A percentile compares a stretch with the other conserved stretches of the same genome.
These are phyloP conservation scores for Anadara kagoshimensis DNA, from an alignment of 1,140 invertebrate genomes.

Conservation along the genomic window DNA sequence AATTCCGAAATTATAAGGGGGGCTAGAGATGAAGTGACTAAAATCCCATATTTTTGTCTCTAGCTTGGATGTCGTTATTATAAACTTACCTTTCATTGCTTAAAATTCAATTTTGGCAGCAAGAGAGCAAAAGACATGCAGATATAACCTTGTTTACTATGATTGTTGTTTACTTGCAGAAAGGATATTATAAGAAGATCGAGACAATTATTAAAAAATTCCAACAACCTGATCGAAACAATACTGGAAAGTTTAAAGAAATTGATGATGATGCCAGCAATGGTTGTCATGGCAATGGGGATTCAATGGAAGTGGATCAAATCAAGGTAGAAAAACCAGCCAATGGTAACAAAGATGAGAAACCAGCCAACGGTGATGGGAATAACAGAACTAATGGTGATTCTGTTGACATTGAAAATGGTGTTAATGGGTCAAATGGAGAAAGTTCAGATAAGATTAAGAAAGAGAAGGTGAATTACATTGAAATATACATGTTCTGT, in stretches of 20 bases:
- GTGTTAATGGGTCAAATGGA: slow-evolving; percentile 16
- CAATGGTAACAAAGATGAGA: slow-evolving; percentile 15
- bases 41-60: too few species aligned
- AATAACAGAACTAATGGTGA: neutral
- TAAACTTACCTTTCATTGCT: too few species aligned
- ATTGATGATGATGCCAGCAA: slow-evolving; percentile 7
- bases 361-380: neutral
- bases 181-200: slow-evolving; percentile 63
- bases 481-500: too few species aligned
- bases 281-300: slow-evolving; percentile 12
- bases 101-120: too few species aligned
- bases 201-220: slow-evolving; percentile 50
- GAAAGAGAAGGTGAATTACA: too few species aligned
- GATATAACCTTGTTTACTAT: too few species aligned
- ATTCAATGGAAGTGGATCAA: slow-evolving; percentile 25
- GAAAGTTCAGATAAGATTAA: neutral
- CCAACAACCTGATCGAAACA: neutral
- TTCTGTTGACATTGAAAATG: neutral
- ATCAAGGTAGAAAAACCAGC: neutral
- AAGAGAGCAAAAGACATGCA: too few species aligned
- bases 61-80: too few species aligned
- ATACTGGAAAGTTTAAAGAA: neutral
- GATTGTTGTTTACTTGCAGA: slow-evolving; percentile 45
- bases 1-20: too few species aligned
- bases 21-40: too few species aligned